These are phyloP conservation scores for Lutraria rhynchaena DNA, from an alignment of 1,140 invertebrate species.

Conservation along the genomic window DNA sequence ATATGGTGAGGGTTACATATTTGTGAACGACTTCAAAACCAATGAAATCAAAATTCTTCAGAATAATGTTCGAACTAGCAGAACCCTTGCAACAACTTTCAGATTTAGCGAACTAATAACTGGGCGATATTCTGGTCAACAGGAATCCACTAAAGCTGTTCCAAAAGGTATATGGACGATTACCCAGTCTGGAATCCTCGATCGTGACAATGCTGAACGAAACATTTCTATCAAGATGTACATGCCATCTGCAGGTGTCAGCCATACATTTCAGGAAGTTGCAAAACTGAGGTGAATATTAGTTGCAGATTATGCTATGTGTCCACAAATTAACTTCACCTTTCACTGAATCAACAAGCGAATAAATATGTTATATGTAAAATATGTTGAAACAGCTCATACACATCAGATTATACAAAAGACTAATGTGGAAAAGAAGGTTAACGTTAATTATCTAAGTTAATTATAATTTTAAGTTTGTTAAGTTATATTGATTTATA, in stretches of 20 bases:
- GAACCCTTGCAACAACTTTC: constrained; percentile 23
- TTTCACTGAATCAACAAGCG: too few relatives aligned
- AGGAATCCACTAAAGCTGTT: neutral
- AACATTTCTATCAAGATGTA: constrained; percentile 42
- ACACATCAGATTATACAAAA: too few relatives aligned
- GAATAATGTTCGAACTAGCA: neutral
- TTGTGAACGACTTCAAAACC: constrained; percentile 53
- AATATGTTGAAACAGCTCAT: too few relatives aligned
- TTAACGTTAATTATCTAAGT: too few relatives aligned
- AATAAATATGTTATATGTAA: too few relatives aligned
- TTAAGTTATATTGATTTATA: constrained; percentile 17
- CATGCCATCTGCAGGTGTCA: constrained; percentile 39
- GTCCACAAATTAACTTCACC: too few relatives aligned
- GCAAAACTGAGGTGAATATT: constrained; percentile 52
- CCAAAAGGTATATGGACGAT: constrained; percentile 40
- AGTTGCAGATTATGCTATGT: too few relatives aligned
- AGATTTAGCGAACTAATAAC: neutral
- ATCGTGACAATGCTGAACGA: neutral
- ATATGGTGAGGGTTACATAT: constrained; percentile 55
- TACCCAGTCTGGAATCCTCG: constrained; percentile 12
- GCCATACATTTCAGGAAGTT: constrained; percentile 43
- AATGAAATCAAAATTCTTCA: constrained; percentile 41
- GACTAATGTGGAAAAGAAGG: too few relatives aligned
- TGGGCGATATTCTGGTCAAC: neutral
- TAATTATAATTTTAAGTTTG: too few relatives aligned